phyloP scores from a whole-genome alignment of 2,888 invertebrate species.

The Pristionchus fissidentatus region DNA sequence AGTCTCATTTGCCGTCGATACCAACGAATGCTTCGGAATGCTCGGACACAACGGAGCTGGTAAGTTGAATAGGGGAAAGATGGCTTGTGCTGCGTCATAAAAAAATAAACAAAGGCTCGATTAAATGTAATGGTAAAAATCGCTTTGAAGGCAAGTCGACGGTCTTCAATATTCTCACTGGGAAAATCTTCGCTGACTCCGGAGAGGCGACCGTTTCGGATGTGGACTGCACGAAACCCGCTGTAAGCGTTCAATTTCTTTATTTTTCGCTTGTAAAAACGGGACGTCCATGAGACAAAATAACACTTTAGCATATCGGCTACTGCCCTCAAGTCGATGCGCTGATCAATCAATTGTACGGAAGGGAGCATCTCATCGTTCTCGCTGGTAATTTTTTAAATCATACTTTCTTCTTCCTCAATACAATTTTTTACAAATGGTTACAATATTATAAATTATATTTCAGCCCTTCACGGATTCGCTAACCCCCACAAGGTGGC shows the following conservation, averaged over 20 bases:
- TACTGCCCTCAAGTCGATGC: constrained; percentile 75
- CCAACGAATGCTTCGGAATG: constrained; percentile 72
- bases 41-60: constrained; percentile 70
- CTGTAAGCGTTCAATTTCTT: background rate
- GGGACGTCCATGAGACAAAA: background rate
- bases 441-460: too few relatives aligned
- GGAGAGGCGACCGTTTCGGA: constrained; percentile 61
- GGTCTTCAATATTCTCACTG: constrained; percentile 72
- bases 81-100: too few relatives aligned
- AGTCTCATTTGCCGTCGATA: constrained; percentile 66
- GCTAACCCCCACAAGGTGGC: background rate
- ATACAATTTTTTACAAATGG: background rate
- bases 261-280: background rate
- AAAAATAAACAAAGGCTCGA: background rate
- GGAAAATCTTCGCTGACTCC: constrained; percentile 54
- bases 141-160: constrained; percentile 65
- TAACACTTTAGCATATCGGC: constrained; percentile 59
- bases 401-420: background rate
- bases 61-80: too few relatives aligned
- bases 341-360: constrained; percentile 68
- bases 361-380: constrained; percentile 64
- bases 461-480: constrained; percentile 29
- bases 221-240: constrained; percentile 53
- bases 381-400: constrained; percentile 59
- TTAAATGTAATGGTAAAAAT: background rate